Evolutionary conservation across 2,113 vertebrate species (phyloP).

Genomic region (Ochotona princeps): DNA sequence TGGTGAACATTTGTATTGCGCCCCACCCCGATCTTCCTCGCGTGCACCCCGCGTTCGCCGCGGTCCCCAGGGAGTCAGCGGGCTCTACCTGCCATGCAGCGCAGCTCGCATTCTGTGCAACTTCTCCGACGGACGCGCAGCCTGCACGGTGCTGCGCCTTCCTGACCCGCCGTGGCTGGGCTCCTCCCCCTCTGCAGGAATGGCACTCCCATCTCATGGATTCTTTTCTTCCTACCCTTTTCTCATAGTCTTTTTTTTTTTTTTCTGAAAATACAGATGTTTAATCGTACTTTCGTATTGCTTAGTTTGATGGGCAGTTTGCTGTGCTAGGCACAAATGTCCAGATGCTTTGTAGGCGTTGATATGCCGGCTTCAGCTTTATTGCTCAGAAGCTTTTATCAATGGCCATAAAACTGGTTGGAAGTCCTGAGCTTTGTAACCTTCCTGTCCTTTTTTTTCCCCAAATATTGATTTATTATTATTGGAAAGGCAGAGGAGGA

Average conservation of each 20-base stretch:
- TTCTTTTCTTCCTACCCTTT: background rate
- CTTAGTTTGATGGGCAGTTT: background rate
- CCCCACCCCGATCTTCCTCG: background rate
- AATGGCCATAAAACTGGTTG: background rate
- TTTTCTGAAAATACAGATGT: background rate
- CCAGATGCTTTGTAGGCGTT: background rate
- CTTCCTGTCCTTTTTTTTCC: background rate
- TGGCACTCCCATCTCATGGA: background rate
- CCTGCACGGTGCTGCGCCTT: background rate
- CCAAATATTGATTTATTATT: too few relatives aligned
- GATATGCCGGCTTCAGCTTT: background rate
- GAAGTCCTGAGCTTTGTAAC: background rate
- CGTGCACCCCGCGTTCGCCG: background rate
- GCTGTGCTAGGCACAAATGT: slow-evolving; percentile 45
- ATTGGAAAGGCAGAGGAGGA: too few relatives aligned
- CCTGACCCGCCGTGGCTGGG: background rate
- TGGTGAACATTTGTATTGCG: background rate
- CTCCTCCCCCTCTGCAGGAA: background rate
- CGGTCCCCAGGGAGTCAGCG: background rate
- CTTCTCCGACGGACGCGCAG: background rate
- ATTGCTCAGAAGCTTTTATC: background rate
- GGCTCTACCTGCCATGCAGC: background rate
- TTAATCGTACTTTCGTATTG: background rate
- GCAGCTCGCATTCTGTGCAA: background rate
- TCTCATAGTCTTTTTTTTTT: background rate